These are phyloP conservation scores for Tarsius wallacei DNA, from an alignment of 2,797 vertebrate species.

Conservation along the genomic window DNA sequence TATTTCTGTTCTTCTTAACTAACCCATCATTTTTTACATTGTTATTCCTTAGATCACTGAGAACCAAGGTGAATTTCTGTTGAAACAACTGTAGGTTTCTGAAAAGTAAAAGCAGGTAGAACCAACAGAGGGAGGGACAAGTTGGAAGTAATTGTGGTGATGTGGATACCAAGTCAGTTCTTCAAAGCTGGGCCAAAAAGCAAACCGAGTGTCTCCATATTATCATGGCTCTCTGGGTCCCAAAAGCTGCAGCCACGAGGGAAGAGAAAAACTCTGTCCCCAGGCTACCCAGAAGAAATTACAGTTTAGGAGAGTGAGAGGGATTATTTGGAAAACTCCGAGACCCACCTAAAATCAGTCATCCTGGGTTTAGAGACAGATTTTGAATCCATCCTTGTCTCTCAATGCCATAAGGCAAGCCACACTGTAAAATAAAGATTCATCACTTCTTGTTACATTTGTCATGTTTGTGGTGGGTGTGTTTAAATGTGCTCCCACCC, in stretches of 20 bases:
- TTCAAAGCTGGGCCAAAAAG: background rate
- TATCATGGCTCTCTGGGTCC: background rate
- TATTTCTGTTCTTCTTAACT: background rate
- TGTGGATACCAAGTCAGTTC: no score
- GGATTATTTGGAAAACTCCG: background rate
- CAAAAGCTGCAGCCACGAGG: background rate
- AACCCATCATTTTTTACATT: background rate
- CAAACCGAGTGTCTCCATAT: background rate
- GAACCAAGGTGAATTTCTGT: background rate
- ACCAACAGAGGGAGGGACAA: fast-evolving
- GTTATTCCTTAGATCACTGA: background rate
- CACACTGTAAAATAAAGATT: background rate
- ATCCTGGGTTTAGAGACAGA: background rate
- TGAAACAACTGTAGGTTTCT: background rate
- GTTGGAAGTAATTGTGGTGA: background rate
- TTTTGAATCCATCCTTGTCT: background rate
- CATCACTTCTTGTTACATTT: background rate
- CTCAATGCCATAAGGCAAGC: background rate
- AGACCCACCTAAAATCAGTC: background rate
- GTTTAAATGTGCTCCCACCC: background rate
- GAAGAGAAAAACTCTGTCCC: background rate
- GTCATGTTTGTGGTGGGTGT: background rate
- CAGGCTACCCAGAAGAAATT: background rate
- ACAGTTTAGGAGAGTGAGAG: background rate
- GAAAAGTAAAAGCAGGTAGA: background rate